These are phyloP conservation scores for Euwallacea similis DNA, from an alignment of 1,140 invertebrate species.

Conservation along the genomic window DNA sequence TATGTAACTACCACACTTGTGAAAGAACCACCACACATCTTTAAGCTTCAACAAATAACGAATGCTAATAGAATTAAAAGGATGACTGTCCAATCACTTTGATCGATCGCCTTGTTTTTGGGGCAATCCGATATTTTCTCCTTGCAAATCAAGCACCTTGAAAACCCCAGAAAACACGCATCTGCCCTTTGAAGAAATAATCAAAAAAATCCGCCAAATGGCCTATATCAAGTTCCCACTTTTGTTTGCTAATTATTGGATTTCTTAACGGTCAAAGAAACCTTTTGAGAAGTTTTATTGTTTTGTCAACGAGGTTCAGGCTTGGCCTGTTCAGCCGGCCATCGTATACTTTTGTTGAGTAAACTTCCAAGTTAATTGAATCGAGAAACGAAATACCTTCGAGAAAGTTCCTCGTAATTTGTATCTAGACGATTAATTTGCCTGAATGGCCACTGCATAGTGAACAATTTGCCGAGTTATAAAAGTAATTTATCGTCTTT, in stretches of 20 bases:
- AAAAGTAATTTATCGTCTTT: slow-evolving; percentile 36
- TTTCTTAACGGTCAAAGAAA: slow-evolving; percentile 6
- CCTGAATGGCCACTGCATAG: slow-evolving; percentile 28
- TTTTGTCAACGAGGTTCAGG: background rate
- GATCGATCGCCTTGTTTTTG: slow-evolving; percentile 13
- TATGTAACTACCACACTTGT: background rate
- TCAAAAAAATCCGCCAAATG: slow-evolving; percentile 9
- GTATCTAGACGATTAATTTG: slow-evolving; percentile 29
- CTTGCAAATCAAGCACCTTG: background rate
- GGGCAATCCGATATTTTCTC: slow-evolving; percentile 5
- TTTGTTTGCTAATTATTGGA: slow-evolving; percentile 6
- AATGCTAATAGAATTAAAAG: slow-evolving; percentile 2
- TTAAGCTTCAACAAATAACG: slow-evolving; percentile 2
- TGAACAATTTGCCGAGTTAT: slow-evolving; percentile 30
- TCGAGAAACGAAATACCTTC: slow-evolving; percentile 17
- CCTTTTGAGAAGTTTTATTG: background rate
- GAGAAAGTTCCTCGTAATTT: slow-evolving; percentile 15
- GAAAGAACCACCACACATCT: background rate
- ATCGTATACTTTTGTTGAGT: background rate
- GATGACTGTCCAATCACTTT: slow-evolving; percentile 7
- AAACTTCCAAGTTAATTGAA: slow-evolving; percentile 10
- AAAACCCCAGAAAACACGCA: background rate
- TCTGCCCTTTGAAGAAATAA: background rate
- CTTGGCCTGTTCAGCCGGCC: background rate
- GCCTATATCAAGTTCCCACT: slow-evolving; percentile 1